Conservation (phyloP, 2,888 invertebrate genomes). For the Euplagia quadripunctaria region DNA sequence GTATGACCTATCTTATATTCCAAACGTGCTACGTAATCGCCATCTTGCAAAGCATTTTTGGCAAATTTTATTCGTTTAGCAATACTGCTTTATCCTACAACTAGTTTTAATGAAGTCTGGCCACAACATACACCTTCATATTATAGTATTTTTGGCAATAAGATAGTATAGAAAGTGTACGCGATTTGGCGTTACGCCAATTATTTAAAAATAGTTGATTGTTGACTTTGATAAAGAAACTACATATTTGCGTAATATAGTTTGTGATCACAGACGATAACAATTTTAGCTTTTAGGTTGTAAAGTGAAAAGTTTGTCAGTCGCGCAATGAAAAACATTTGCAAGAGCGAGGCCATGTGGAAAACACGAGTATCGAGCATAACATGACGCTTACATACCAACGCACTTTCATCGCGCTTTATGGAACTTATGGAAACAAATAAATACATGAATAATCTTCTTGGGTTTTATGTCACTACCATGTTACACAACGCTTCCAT, state of each 20-base stretch:
- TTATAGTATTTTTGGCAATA: constrained; percentile 32
- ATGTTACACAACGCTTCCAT: background rate
- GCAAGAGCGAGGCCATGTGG: constrained; percentile 53
- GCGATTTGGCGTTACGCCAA: constrained; percentile 51
- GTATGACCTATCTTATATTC: background rate
- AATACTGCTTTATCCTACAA: background rate
- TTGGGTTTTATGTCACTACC: background rate
- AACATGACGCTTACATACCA: constrained; percentile 5
- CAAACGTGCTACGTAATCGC: background rate
- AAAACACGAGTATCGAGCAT: constrained; percentile 19
- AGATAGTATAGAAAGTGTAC: constrained; percentile 49
- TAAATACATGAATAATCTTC: background rate
- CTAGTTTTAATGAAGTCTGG: constrained; percentile 26
- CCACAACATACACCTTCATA: constrained; percentile 30
- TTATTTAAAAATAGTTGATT: constrained; percentile 47
- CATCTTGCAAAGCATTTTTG: background rate
- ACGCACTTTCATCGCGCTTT: constrained; percentile 7
- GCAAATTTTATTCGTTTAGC: background rate
- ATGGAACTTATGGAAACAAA: constrained; percentile 15
- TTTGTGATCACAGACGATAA: constrained; percentile 52
- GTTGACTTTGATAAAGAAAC: constrained; percentile 63
- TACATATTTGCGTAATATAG: constrained; percentile 56
- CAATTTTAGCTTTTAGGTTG: constrained; percentile 20
- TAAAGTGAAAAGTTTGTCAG: constrained; percentile 36
- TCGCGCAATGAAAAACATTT: constrained; percentile 54